phyloP scores from a whole-genome alignment of 2,797 vertebrate genomes.

The Ctenopoma kingsleyae region DNA sequence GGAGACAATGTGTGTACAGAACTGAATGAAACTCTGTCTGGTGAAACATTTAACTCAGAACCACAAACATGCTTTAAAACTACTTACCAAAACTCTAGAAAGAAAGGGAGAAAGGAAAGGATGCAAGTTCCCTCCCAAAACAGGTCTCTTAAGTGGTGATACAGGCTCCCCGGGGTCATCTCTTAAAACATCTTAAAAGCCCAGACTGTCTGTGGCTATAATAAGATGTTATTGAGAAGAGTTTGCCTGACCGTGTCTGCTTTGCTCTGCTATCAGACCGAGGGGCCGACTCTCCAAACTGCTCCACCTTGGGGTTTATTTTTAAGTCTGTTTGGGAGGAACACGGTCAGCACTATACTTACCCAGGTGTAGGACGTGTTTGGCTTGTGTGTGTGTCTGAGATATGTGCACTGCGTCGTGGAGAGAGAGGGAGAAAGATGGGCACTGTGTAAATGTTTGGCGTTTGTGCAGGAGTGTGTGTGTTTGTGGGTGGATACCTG shows the following conservation, averaged over 20 bases:
- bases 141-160: slow-evolving; percentile 59
- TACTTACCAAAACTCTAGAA: slow-evolving; percentile 16
- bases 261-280: slow-evolving; percentile 60
- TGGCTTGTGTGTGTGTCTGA: slow-evolving; percentile 33
- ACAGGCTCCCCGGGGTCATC: slow-evolving; percentile 65
- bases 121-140: slow-evolving; percentile 24
- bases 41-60: neutral
- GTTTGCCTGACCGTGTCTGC: slow-evolving; percentile 54
- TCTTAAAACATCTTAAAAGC: slow-evolving; percentile 76
- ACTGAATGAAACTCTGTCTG: too few species aligned
- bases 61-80: too few species aligned
- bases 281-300: slow-evolving; percentile 43
- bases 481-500: slow-evolving; percentile 67
- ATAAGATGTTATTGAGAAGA: slow-evolving; percentile 79
- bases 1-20: too few species aligned
- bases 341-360: slow-evolving; percentile 72
- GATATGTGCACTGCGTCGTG: slow-evolving; percentile 28
- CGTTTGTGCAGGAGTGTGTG: slow-evolving; percentile 51
- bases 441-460: slow-evolving; percentile 73
- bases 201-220: slow-evolving; percentile 76
- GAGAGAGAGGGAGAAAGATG: slow-evolving; percentile 43
- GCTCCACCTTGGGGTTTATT: slow-evolving; percentile 74
- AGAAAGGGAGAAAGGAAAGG: slow-evolving; percentile 5
- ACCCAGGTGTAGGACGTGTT: slow-evolving; percentile 64
- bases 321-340: slow-evolving; percentile 72